phyloP scores from a whole-genome alignment of 1,140 invertebrate genomes.

The Hyphantria cunea region DNA sequence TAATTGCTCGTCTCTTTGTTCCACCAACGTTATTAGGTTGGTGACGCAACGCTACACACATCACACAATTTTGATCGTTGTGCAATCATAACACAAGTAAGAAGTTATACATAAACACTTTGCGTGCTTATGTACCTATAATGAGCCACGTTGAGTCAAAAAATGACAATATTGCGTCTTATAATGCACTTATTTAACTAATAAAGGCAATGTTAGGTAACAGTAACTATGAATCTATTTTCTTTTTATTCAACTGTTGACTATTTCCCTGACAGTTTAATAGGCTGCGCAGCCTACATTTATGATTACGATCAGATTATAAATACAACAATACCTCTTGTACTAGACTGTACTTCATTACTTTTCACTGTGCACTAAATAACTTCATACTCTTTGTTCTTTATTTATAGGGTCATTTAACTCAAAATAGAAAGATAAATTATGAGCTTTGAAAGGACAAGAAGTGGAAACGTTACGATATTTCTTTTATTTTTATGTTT shows the following conservation, averaged over 20 bases:
- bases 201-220: conserved; percentile 17
- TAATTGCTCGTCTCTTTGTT: conserved; percentile 73
- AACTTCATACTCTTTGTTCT: conserved; percentile 2
- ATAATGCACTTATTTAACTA: not conserved
- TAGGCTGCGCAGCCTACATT: conserved; percentile 21
- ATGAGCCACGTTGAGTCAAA: conserved; percentile 34
- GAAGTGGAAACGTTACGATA: too few species aligned
- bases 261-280: conserved; percentile 36
- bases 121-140: conserved; percentile 48
- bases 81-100: conserved; percentile 44
- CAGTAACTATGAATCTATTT: conserved; percentile 1
- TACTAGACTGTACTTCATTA: conserved; percentile 11
- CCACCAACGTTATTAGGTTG: conserved; percentile 60
- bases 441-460: too few species aligned
- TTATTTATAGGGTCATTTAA: not conserved
- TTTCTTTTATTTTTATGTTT: too few species aligned
- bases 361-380: not conserved
- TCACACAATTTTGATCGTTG: conserved; percentile 64
- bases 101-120: conserved; percentile 45
- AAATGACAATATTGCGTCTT: too few species aligned
- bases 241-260: conserved; percentile 26
- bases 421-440: too few species aligned
- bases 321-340: conserved; percentile 18
- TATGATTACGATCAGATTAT: conserved; percentile 18
- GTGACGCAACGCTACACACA: conserved; percentile 56